These are phyloP conservation scores for Varanus salvator DNA, from an alignment of 2,113 vertebrate species.

Conservation along the genomic window DNA sequence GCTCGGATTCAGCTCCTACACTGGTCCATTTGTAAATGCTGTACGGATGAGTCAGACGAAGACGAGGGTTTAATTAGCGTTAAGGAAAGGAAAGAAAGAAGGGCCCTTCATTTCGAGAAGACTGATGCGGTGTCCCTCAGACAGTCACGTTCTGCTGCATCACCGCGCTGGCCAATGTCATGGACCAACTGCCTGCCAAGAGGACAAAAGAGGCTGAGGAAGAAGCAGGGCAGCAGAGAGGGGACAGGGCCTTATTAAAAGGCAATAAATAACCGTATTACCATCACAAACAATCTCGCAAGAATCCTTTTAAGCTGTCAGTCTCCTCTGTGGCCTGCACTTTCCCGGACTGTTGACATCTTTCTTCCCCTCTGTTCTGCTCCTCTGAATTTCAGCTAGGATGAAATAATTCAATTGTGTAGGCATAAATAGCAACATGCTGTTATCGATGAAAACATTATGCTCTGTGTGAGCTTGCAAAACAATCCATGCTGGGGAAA, in stretches of 20 bases:
- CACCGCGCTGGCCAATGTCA: slow-evolving; percentile 60
- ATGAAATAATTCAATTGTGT: accelerated
- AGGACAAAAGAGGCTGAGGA: slow-evolving; percentile 53
- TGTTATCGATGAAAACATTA: background rate
- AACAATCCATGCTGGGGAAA: background rate
- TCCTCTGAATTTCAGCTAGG: background rate
- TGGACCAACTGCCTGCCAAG: slow-evolving; percentile 20
- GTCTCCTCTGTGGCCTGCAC: background rate
- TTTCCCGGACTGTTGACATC: background rate
- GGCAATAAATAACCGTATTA: slow-evolving; percentile 52
- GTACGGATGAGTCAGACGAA: slow-evolving; percentile 74
- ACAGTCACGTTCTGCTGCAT: slow-evolving; percentile 74
- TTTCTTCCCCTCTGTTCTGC: background rate
- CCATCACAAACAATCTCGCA: slow-evolving; percentile 19
- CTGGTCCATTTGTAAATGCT: slow-evolving; percentile 58
- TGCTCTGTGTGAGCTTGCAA: background rate
- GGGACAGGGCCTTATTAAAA: slow-evolving; percentile 61
- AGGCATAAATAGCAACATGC: background rate
- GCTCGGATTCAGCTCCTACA: slow-evolving; percentile 36
- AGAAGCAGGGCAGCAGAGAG: slow-evolving; percentile 21
- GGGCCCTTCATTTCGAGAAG: slow-evolving; percentile 56
- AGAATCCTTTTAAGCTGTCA: slow-evolving; percentile 34
- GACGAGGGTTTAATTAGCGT: slow-evolving; percentile 71
- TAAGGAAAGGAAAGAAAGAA: slow-evolving; percentile 46
- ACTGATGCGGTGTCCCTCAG: slow-evolving; percentile 67